Base-by-base conservation (phyloP, 23 tunicate species). In the Botrylloides violaceus region DNA sequence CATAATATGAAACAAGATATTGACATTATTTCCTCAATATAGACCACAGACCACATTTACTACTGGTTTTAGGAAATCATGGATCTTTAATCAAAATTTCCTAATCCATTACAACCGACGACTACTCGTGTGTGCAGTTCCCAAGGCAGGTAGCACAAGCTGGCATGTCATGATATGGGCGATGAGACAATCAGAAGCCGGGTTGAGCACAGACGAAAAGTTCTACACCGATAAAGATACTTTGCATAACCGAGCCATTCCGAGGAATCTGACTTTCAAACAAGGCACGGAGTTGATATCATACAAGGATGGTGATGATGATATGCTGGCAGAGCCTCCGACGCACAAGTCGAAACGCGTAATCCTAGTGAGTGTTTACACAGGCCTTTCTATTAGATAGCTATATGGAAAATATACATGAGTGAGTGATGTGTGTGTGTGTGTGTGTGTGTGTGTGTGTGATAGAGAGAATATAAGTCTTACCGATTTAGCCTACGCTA, bases 111-210 rank as follows among this genome's bases (percentile, higher is more conserved):
- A 37, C 29, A 39, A 39, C 29, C 74, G 74, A 4, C 59, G 29
- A 23, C 74, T 68, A 4, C 28, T 68, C 21, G 25, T 68, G 25
- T 68, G 74, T 25, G 74, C 74, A 37, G 74, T 68, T 12, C 74
- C 74, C 7, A 68, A 68, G 47, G 56, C 74, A 24, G 74, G 74
- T 4, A 68, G 74, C 37, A 68, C 74, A 37, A 68, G 74, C 37
- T 68, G 74, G 74, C 74, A 68, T 56, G 37, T 39, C 56, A 38
- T 43, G 25, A 24, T 68, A 5, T 68, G 74, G 74, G 58, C 74
- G 4, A 37, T 68, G 74, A 35, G 74, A 43, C 36, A 56, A 37
- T 5, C 6, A 68, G 26, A 43, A 43, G 58, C 38, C 15, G 74
- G 74, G 22, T 36, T 68, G 27, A 36, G 47, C 29, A 28, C 58